phyloP scores from a whole-genome alignment of 1,140 invertebrate species.

The Pseudomyrmex dendroicus region DNA sequence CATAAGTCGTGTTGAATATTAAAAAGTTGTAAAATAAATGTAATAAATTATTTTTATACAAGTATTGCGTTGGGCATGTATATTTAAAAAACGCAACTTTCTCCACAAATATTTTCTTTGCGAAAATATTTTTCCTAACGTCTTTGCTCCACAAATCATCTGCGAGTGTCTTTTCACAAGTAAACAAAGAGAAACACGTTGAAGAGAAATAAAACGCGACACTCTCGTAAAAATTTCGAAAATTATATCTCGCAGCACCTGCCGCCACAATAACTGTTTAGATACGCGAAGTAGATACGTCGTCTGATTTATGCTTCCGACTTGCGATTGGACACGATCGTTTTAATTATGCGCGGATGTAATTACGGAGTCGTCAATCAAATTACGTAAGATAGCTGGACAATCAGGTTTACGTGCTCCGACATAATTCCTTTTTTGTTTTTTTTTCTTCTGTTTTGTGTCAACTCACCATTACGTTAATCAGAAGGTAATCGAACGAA shows the following conservation, averaged over 20 bases:
- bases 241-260: neutral
- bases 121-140: too few species aligned
- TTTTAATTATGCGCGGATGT: neutral
- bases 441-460: neutral
- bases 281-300: neutral
- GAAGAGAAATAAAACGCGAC: too few species aligned
- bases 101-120: too few species aligned
- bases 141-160: too few species aligned
- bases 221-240: neutral
- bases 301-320: neutral
- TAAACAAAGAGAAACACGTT: too few species aligned
- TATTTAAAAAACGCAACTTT: too few species aligned
- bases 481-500: neutral
- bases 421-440: neutral
- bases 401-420: neutral
- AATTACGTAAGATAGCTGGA: conserved; percentile 13
- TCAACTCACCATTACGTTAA: neutral
- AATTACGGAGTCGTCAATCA: neutral
- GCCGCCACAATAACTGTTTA: too few species aligned
- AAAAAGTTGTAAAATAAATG: too few species aligned
- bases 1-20: too few species aligned
- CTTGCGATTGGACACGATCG: neutral
- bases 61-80: too few species aligned
- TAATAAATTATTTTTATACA: too few species aligned
- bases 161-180: too few species aligned